These are phyloP conservation scores for Neostethus bicornis DNA, from an alignment of 2,797 vertebrate genomes.

Conservation along the genomic window DNA sequence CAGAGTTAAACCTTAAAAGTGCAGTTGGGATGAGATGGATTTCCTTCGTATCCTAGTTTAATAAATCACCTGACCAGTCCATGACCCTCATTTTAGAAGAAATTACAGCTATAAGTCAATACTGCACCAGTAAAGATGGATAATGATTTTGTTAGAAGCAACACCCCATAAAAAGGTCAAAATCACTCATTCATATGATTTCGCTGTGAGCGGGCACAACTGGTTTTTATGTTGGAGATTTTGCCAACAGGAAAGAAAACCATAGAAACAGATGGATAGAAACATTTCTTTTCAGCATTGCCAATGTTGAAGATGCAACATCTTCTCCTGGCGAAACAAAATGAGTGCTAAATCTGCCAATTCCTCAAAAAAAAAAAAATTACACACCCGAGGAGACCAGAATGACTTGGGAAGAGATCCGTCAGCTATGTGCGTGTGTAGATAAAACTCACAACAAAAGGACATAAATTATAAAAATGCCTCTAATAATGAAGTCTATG, in stretches of 20 bases:
- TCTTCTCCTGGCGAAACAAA: constrained; percentile 12
- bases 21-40: constrained; percentile 28
- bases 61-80: constrained; percentile 29
- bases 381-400: constrained; percentile 5
- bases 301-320: constrained; percentile 22
- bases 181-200: constrained; percentile 17
- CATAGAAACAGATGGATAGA: constrained; percentile 40
- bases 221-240: constrained; percentile 28
- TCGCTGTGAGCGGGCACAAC: constrained; percentile 8
- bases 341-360: constrained; percentile 29
- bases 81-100: constrained; percentile 28
- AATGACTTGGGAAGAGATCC: constrained; percentile 3
- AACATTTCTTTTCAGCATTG: constrained; percentile 21
- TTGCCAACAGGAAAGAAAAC: constrained; percentile 2
- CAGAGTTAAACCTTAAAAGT: constrained; percentile 12
- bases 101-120: constrained; percentile 35
- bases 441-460: not conserved
- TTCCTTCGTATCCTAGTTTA: constrained; percentile 22
- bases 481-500: not conserved
- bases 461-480: not conserved
- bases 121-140: constrained; percentile 11
- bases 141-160: constrained; percentile 21
- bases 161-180: not conserved
- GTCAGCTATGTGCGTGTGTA: not conserved
- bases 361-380: constrained; percentile 20